phyloP scores from a whole-genome alignment of 2,113 vertebrate species.

The Bos indicus region DNA sequence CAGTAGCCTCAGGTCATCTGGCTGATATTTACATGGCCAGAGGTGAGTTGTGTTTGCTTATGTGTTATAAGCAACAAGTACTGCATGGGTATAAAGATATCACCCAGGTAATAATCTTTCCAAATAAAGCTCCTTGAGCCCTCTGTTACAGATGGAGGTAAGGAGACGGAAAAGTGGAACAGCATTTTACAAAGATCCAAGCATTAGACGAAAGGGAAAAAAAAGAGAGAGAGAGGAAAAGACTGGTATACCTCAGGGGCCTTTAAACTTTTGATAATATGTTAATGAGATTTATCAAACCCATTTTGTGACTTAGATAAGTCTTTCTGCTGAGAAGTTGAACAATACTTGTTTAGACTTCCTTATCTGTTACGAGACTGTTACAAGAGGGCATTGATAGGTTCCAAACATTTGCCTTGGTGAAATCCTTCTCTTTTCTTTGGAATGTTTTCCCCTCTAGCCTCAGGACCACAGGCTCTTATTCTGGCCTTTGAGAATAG shows the following conservation, averaged over 20 bases:
- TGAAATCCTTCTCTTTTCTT: background rate
- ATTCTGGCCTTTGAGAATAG: background rate
- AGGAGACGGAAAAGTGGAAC: background rate
- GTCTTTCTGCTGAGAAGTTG: background rate
- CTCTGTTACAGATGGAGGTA: background rate
- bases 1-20: background rate
- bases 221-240: background rate
- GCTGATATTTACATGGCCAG: background rate
- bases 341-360: background rate
- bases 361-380: background rate
- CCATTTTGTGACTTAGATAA: background rate
- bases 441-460: background rate
- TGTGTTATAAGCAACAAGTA: background rate
- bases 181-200: background rate
- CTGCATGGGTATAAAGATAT: background rate
- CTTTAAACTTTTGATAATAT: background rate
- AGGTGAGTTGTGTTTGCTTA: background rate
- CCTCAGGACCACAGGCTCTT: background rate
- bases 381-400: background rate
- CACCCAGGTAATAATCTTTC: background rate
- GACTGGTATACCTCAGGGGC: background rate
- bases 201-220: background rate
- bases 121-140: background rate
- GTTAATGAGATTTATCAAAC: background rate
- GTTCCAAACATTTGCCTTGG: background rate